phyloP scores from a whole-genome alignment of 2,113 vertebrate genomes.

The Diadophis punctatus region DNA sequence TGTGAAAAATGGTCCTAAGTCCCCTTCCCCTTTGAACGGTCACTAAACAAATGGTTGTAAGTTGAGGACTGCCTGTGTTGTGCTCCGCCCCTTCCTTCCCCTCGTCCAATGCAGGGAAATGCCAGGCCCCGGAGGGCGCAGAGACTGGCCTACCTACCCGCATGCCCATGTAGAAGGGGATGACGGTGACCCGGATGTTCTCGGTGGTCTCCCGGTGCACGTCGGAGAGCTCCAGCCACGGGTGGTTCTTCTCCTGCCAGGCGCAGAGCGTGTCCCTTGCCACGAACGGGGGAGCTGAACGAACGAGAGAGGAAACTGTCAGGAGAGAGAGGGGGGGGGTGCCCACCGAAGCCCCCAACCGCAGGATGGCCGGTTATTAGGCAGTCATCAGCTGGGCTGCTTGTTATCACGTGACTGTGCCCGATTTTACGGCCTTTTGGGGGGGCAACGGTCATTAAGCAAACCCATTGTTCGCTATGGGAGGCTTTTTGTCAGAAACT shows the following conservation, averaged over 20 bases:
- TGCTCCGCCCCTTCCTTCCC: background rate
- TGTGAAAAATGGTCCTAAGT: too few relatives aligned
- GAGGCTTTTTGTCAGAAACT: too few relatives aligned
- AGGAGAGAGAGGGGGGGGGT: background rate
- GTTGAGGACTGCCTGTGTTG: too few relatives aligned
- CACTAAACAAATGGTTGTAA: too few relatives aligned
- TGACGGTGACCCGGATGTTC: slow-evolving; percentile 94
- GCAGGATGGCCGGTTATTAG: too few relatives aligned
- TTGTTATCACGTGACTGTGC: too few relatives aligned
- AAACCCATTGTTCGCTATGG: background rate
- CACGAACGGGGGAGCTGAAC: slow-evolving; percentile 83
- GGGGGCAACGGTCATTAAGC: too few relatives aligned
- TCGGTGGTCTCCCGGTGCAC: slow-evolving; percentile 96
- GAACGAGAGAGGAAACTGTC: background rate
- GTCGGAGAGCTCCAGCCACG: slow-evolving; percentile 95
- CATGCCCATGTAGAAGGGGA: slow-evolving; percentile 99
- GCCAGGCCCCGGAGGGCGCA: accelerated
- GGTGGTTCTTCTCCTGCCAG: slow-evolving; percentile 98
- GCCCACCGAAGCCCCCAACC: background rate
- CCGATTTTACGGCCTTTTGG: too few relatives aligned
- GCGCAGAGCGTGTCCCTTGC: slow-evolving; percentile 90
- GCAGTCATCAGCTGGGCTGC: too few relatives aligned
- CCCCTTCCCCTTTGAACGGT: too few relatives aligned
- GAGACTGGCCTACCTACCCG: slow-evolving; percentile 72
- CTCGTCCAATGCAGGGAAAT: background rate